Evolutionary conservation across 2,113 vertebrate genomes (phyloP), one percentile per base, ranked within the genome.

Genomic region (Gasterosteus nipponicus): DNA sequence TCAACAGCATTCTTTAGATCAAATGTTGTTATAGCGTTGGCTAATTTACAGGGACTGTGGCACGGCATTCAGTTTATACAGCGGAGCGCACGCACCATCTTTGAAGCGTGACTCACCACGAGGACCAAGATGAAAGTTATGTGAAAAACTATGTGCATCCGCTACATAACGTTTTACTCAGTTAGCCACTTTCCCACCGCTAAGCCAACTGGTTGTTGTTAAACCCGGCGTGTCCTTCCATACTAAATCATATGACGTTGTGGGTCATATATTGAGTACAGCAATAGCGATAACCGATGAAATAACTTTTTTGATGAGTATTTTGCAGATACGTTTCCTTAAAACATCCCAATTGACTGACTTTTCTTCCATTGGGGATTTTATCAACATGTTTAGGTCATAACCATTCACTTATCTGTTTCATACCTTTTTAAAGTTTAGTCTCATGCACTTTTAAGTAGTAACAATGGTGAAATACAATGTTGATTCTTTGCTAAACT

Each of bases 81-180:
- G 57, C 35, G 11, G 11, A 68, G 53, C 11, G 59, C 22, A 62
- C 62, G 51, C 59, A 46, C 41, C 22, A 59, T 87, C 69, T 73
- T 77, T 75, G 18, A 63, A 70, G 31, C 63, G 31, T 87, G 75
- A 88, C 67, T 86, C 83, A 82, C 47, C 19, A 26, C 35, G 47
- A 74, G 66, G 80, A 67, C 18, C 26, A 5, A 69, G 66, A 63
- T 75, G 33, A 56, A 71, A 60, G 26, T 19, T 33, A 69, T 15
- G 39, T 70, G 53, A 26, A 26, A 26, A 26, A 26, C 22, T 26
- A 26, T 26, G 22, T 26, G 22, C 22, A 26, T 26, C 22, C 1
- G 22, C 22, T 57, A 78, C 42, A 66, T 54, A 68, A 35, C 29
- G 65, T 78, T 72, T 63, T 5, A 65, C 47, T 73, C 44, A 60